A percentile compares a stretch with the other conserved stretches of the same genome.
These are phyloP conservation scores for Calypte anna DNA, from an alignment of 2,113 vertebrate species.

Conservation along the genomic window DNA sequence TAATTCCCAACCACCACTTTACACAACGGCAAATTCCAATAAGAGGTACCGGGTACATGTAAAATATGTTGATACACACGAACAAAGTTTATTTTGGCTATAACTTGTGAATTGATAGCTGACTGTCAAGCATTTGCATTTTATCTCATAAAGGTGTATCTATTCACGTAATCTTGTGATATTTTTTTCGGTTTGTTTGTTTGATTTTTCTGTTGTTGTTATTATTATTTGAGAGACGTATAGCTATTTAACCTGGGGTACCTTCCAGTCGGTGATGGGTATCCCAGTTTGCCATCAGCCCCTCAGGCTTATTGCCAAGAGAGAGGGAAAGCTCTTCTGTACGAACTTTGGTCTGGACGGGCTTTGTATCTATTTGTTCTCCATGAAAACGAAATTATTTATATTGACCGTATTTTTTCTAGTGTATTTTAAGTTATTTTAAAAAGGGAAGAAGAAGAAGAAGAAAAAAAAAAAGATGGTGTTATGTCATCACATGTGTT, in stretches of 20 bases:
- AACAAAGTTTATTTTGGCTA: slow-evolving; percentile 95
- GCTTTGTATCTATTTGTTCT: slow-evolving; percentile 88
- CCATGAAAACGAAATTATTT: slow-evolving; percentile 88
- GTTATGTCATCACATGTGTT: slow-evolving; percentile 81
- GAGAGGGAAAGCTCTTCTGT: slow-evolving; percentile 78
- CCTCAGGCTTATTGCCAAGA: slow-evolving; percentile 70
- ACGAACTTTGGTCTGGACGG: slow-evolving; percentile 75
- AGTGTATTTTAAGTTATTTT: slow-evolving; percentile 87
- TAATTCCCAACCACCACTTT: slow-evolving; percentile 60
- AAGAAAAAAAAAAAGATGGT: slow-evolving; percentile 59
- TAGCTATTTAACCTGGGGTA: slow-evolving; percentile 86
- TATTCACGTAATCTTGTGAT: slow-evolving; percentile 86
- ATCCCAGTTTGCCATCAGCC: slow-evolving; percentile 64
- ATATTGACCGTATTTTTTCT: slow-evolving; percentile 88
- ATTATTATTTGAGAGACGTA: slow-evolving; percentile 65
- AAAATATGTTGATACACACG: slow-evolving; percentile 95
- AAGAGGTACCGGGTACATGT: slow-evolving; percentile 84
- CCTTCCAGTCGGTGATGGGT: slow-evolving; percentile 62
- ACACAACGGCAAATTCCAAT: slow-evolving; percentile 61
- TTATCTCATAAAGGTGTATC: slow-evolving; percentile 88
- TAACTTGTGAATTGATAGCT: slow-evolving; percentile 88
- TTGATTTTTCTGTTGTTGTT: slow-evolving; percentile 4
- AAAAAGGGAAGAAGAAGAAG: slow-evolving; percentile 23
- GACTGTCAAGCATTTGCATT: slow-evolving; percentile 86
- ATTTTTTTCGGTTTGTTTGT: slow-evolving; percentile 67